Evolutionary conservation across 2,797 vertebrate genomes (phyloP), one percentile per base, ranked within the genome.

Genomic region (Trachops cirrhosus): DNA sequence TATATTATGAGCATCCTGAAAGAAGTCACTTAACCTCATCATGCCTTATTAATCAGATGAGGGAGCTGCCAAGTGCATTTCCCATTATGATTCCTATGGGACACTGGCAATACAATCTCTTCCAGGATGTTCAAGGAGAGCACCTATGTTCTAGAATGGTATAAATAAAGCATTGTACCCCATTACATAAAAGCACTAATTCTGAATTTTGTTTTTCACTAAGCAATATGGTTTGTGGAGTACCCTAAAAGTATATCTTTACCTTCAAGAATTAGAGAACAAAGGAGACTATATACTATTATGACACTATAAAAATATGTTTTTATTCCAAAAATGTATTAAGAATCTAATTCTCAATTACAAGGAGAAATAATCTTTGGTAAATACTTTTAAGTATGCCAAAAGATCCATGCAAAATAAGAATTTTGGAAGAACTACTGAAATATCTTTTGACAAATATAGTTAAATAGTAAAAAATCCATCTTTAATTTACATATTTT

Each of bases 41-140:
- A 50, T 62, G 57, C n/a, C 34, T 93, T 97, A 92, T 37, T 93
- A 91, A 95, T 92, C 74, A 74, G 70, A 89, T 34, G 26, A 97
- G 64, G 50, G 95, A 37, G 62, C 37, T 86, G 6, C 64, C 77
- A 75, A 64, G 19, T 21, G n/a, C 41, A 50, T 26, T 94, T 6
- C 3, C 71, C 9, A 11, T 95, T 79, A 39, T 39, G 87, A 86
- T 71, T 68, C 64, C 74, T 67, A 6, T 12, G 1, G 26, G 41
- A 74, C 7, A 26, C 1, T 29, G 34, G 41, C 24, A 90, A 70
- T 32, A 46, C 9, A n/a, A 19, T 34, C 24, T 88, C 21, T 77
- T 82, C 41, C 75, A 92, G 59, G 9, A 91, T 26, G n/a, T 46
- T 88, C 48, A 50, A 19, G 10, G 37, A 67, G 52, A 64, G 79